Conservation (phyloP, 2,888 invertebrate species). For the Listrodromus nycthemerus region DNA sequence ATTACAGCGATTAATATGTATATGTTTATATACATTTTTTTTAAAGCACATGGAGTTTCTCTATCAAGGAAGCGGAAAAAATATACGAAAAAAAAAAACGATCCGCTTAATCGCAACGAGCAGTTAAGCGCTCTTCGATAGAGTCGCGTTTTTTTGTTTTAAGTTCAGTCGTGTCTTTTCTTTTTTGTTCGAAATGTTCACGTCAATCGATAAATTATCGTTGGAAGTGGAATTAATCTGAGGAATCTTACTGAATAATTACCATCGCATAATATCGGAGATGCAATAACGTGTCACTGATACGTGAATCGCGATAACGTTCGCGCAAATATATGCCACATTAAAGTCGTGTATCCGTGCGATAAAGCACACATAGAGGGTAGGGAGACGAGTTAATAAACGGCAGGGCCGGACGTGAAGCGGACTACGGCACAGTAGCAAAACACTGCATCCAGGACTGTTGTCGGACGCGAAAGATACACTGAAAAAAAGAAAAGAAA, state of each 20-base stretch:
- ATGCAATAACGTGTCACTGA: neutral
- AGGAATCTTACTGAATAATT: neutral
- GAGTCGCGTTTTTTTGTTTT: too few species aligned
- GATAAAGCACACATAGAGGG: neutral
- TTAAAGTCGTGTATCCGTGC: neutral
- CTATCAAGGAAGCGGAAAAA: neutral
- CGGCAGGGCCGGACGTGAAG: conserved; percentile 1
- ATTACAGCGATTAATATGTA: too few species aligned
- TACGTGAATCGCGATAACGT: neutral
- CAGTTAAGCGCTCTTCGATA: too few species aligned
- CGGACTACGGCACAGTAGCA: neutral
- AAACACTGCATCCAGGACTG: neutral
- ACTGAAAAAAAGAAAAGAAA: too few species aligned
- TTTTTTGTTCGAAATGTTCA: too few species aligned
- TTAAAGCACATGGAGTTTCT: too few species aligned
- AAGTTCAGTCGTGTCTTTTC: too few species aligned
- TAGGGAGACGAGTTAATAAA: neutral
- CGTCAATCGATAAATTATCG: neutral
- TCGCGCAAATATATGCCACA: neutral
- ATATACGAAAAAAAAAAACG: too few species aligned
- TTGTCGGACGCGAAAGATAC: neutral
- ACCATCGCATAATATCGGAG: neutral
- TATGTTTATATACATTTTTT: too few species aligned
- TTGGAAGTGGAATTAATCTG: neutral
- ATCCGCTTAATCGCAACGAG: too few species aligned